phyloP scores from a whole-genome alignment of 2,113 vertebrate species.

The Cyphomyrus discorhynchus region DNA sequence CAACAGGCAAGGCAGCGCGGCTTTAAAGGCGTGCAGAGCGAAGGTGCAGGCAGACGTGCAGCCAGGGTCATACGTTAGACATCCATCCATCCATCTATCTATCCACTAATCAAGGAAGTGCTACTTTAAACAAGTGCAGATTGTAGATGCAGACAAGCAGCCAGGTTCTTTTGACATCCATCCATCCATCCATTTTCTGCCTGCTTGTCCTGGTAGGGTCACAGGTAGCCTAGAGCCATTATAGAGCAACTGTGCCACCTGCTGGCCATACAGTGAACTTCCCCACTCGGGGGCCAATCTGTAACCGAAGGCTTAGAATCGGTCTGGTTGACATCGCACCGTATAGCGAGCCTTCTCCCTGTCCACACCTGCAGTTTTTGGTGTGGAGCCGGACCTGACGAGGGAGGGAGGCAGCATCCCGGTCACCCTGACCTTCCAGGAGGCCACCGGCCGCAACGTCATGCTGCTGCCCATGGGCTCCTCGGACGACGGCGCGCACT shows the following conservation, averaged over 20 bases:
- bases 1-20: conserved; percentile 64
- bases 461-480: conserved; percentile 92
- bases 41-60: no score
- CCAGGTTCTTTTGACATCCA: background rate
- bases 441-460: conserved; percentile 88
- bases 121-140: background rate
- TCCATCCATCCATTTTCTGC: background rate
- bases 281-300: background rate
- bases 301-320: background rate
- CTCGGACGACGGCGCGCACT: conserved; percentile 90
- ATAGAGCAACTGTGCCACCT: background rate
- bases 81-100: background rate
- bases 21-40: no score
- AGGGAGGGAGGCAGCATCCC: conserved; percentile 95
- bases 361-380: conserved; percentile 67
- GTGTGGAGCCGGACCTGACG: conserved; percentile 88
- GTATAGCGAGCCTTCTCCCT: background rate
- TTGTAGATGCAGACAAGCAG: background rate
- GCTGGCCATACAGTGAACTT: background rate
- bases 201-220: background rate
- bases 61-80: background rate
- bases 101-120: background rate
- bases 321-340: background rate
- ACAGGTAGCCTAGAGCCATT: background rate
- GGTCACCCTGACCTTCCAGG: conserved; percentile 90